Evolutionary conservation across 2,797 vertebrate genomes (phyloP).

Genomic region (Myotis vivesi): DNA sequence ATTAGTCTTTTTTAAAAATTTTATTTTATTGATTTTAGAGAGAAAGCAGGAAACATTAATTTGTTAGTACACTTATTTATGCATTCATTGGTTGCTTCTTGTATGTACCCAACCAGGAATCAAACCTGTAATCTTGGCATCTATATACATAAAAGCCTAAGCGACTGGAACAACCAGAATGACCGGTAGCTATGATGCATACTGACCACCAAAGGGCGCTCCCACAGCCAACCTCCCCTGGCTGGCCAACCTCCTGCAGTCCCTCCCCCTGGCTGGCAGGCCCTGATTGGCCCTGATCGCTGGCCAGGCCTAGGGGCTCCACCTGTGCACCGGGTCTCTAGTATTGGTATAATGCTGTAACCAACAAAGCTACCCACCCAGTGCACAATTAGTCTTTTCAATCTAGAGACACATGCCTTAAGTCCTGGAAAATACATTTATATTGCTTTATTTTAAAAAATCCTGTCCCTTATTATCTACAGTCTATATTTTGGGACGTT

Average conservation of each 20-base stretch:
- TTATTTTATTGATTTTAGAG: background rate
- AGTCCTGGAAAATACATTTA: background rate
- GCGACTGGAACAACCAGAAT: too few species aligned
- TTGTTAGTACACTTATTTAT: background rate
- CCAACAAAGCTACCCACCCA: background rate
- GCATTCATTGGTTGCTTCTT: background rate
- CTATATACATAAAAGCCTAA: too few species aligned
- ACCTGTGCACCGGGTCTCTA: too few species aligned
- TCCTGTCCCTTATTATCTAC: background rate
- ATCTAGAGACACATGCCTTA: background rate
- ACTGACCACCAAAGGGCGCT: too few species aligned
- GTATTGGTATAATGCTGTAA: background rate
- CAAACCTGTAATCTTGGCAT: background rate
- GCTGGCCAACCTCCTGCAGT: too few species aligned
- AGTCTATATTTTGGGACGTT: fast-evolving
- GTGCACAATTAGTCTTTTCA: background rate
- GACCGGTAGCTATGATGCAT: too few species aligned
- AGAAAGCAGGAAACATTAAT: background rate
- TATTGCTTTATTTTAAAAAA: background rate
- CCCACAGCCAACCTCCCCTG: too few species aligned
- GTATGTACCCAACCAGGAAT: background rate
- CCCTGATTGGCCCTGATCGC: too few species aligned
- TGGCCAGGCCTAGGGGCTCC: too few species aligned
- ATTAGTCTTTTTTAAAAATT: background rate
- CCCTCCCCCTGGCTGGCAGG: too few species aligned